These are phyloP conservation scores for Cercopithecus neglectus DNA, from an alignment of 2,797 vertebrate species.

Conservation along the genomic window DNA sequence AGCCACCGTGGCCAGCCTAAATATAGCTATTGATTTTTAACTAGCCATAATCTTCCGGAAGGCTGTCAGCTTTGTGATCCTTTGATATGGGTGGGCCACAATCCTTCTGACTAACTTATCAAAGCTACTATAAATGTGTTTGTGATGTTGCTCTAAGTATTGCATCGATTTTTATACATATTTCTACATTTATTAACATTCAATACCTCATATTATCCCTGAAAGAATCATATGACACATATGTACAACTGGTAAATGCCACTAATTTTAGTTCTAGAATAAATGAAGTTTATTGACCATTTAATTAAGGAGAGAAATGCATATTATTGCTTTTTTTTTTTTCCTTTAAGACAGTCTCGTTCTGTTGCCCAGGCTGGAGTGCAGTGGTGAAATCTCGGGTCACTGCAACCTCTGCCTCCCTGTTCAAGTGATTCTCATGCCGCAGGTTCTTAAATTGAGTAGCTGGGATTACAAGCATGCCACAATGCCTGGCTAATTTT, in stretches of 20 bases:
- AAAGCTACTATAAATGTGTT: not conserved
- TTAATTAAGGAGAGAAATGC: not conserved
- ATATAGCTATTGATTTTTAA: slow-evolving; percentile 57
- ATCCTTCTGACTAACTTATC: not conserved
- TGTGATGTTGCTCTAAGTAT: not conserved
- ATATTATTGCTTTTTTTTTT: too few relatives aligned
- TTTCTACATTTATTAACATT: slow-evolving; percentile 31
- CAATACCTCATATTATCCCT: not conserved
- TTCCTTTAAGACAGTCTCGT: too few relatives aligned
- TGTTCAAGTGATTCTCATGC: too few relatives aligned
- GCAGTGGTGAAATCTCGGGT: too few relatives aligned
- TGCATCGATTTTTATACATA: slow-evolving; percentile 2
- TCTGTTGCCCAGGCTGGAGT: too few relatives aligned
- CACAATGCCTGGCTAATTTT: too few relatives aligned
- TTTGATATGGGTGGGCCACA: not conserved
- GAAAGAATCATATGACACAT: not conserved
- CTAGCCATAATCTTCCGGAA: slow-evolving; percentile 4
- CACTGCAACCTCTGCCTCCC: too few relatives aligned
- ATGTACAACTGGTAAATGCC: not conserved
- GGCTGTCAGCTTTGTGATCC: slow-evolving; percentile 20
- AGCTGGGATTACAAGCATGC: too few relatives aligned
- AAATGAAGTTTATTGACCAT: not conserved
- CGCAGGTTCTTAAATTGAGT: too few relatives aligned
- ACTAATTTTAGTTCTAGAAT: slow-evolving; percentile 10
- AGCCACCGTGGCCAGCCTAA: too few relatives aligned